phyloP scores from a whole-genome alignment of 2,797 vertebrate species.

The Argentina silus region DNA sequence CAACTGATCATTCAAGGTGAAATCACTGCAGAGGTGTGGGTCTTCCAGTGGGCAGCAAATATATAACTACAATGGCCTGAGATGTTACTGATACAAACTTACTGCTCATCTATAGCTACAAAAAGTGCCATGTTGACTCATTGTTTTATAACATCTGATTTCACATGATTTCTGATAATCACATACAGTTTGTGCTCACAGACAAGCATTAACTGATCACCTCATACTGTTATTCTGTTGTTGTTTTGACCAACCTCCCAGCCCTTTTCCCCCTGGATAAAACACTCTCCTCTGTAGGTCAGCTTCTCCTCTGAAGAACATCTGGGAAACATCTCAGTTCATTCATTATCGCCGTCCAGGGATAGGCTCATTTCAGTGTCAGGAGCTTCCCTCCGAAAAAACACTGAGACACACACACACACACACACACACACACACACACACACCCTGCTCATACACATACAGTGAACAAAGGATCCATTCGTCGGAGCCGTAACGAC shows the following conservation, averaged over 20 bases:
- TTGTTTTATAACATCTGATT: too few relatives aligned
- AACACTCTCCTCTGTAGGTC: conserved; percentile 54
- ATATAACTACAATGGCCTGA: too few relatives aligned
- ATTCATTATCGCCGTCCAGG: conserved; percentile 66
- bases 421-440: background rate
- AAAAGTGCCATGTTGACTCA: too few relatives aligned
- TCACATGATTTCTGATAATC: too few relatives aligned
- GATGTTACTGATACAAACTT: too few relatives aligned
- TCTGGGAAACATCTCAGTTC: conserved; percentile 61
- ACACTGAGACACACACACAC: conserved; percentile 11
- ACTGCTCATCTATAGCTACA: too few relatives aligned
- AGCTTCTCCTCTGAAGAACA: conserved; percentile 67
- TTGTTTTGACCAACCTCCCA: conserved; percentile 46
- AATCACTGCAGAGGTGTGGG: too few relatives aligned
- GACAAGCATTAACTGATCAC: too few relatives aligned
- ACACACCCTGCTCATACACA: background rate
- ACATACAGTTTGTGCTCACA: too few relatives aligned
- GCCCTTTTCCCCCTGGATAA: conserved; percentile 23
- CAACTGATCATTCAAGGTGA: too few relatives aligned
- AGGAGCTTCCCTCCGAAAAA: conserved; percentile 22
- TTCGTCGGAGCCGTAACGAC: conserved; percentile 3
- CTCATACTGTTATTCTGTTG: conserved; percentile 7
- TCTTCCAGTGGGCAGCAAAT: too few relatives aligned
- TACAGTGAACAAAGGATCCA: conserved; percentile 2
- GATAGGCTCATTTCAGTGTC: conserved; percentile 49